phyloP scores from a whole-genome alignment of 2,888 invertebrate genomes.

The Eupithecia tripunctaria region DNA sequence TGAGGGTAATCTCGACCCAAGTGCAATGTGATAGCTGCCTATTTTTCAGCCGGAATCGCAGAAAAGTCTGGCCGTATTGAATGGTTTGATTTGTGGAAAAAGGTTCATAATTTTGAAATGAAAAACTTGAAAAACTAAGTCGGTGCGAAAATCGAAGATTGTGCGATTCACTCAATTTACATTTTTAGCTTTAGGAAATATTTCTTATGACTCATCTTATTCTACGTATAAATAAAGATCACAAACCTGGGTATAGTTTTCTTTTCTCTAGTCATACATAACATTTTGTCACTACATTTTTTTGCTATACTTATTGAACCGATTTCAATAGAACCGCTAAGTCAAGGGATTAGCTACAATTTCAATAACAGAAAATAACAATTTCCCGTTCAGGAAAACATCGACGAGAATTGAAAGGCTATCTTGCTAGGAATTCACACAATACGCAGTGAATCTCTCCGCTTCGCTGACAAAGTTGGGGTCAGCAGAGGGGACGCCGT shows the following conservation, averaged over 20 bases:
- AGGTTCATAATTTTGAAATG: too few species aligned
- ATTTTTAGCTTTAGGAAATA: neutral
- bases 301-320: neutral
- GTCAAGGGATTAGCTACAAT: neutral
- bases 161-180: neutral
- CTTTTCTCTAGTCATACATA: neutral
- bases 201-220: neutral
- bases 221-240: too few species aligned
- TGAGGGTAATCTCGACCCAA: constrained; percentile 48
- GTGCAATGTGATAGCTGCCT: constrained; percentile 38
- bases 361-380: constrained; percentile 22
- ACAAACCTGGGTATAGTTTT: neutral
- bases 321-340: neutral
- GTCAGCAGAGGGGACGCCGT: constrained; percentile 80
- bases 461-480: constrained; percentile 76
- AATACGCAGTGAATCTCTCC: constrained; percentile 81
- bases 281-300: too few species aligned
- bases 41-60: constrained; percentile 27
- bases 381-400: constrained; percentile 75
- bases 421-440: constrained; percentile 80
- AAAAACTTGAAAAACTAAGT: neutral
- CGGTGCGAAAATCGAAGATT: neutral
- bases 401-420: constrained; percentile 79
- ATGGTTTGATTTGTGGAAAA: constrained; percentile 23
- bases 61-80: constrained; percentile 20